A percentile compares a stretch with the other conserved stretches of the same genome.
Evolutionary conservation across 2,888 invertebrate genomes (phyloP).

Genomic region (Lepidonotus clava): DNA sequence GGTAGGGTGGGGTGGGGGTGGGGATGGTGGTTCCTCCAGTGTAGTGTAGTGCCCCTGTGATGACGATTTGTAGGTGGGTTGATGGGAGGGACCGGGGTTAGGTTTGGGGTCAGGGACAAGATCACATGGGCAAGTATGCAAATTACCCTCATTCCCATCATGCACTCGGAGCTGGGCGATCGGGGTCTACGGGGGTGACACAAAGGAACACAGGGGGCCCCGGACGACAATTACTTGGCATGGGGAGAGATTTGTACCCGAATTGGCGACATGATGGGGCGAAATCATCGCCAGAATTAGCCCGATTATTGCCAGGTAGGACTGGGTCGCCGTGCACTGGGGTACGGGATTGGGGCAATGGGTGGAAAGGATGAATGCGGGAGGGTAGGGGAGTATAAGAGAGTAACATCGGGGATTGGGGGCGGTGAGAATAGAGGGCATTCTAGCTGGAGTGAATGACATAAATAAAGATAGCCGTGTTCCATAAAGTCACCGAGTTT

Average conservation of each 20-base stretch:
- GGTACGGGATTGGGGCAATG: not conserved
- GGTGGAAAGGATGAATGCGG: not conserved
- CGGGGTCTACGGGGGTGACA: not conserved
- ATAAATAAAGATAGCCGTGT: not conserved
- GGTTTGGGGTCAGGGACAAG: not conserved
- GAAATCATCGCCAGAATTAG: conserved; percentile 23
- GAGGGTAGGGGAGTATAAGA: not conserved
- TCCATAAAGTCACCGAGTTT: not conserved
- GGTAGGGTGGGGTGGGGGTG: no score
- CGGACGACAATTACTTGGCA: conserved; percentile 44
- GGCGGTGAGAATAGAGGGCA: not conserved
- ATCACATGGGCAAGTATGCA: conserved; percentile 41
- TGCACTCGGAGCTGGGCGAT: not conserved
- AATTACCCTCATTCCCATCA: conserved; percentile 40
- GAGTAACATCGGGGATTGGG: not conserved
- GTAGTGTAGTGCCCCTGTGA: no score
- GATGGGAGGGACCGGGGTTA: no score
- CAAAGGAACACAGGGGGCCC: conserved; percentile 11
- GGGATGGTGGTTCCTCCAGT: not conserved
- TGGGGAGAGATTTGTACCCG: conserved; percentile 25
- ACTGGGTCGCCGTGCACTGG: not conserved
- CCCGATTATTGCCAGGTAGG: conserved; percentile 30
- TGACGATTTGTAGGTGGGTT: no score
- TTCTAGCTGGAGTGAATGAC: not conserved
- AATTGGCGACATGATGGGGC: not conserved